Base-by-base conservation (phyloP, 2,888 invertebrate species). In the Catocala sponsa region DNA sequence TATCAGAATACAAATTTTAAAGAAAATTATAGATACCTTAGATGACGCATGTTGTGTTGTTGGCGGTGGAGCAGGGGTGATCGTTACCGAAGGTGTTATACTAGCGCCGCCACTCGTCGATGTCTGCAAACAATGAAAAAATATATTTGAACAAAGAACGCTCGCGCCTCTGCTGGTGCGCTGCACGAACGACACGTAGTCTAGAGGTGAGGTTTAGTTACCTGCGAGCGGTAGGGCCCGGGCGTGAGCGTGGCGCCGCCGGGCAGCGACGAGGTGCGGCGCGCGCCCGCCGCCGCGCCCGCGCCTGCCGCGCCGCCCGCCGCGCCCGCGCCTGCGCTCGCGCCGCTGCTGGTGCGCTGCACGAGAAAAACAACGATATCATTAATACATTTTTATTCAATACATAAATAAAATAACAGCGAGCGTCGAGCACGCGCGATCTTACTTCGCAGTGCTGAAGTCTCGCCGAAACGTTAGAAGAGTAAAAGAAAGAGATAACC, bases 11-110 rank as follows among this genome's bases (percentile, higher is more conserved):
- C n/a, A n/a, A n/a, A n/a, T n/a, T 1, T 25, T 25, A 25, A 1
- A 25, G 25, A 2, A 38, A 38, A 38, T 6, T 38, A 38, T 5
- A 9, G 6, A 11, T 82, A 91, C 91, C 90, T 92, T 93, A 7
- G 87, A 76, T 0, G 88, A 80, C 0, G 89, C 79, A 66, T 88
- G 85, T 54, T 90, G 90, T 0, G 87, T 85, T 44, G 96, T 94
- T 65, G 97, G 97, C 57, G 96, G 97, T 32, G 97, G 96, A 47
- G 97, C 97, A 10, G 97, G 97, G 6, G 97, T 97, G 82, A 97
- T 97, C 65, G 97, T 97, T 74, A 97, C 97, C 44, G 97, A 96
- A 0, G 97, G 97, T 13, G 96, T 96, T 84, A 96, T 96, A 65
- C 91, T 94, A 0, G 94, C 93, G 4, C 92, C 94, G 5, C 93